These are phyloP conservation scores for Hypocryptadius cinnamomeus DNA, from an alignment of 2,113 vertebrate species.

Conservation along the genomic window DNA sequence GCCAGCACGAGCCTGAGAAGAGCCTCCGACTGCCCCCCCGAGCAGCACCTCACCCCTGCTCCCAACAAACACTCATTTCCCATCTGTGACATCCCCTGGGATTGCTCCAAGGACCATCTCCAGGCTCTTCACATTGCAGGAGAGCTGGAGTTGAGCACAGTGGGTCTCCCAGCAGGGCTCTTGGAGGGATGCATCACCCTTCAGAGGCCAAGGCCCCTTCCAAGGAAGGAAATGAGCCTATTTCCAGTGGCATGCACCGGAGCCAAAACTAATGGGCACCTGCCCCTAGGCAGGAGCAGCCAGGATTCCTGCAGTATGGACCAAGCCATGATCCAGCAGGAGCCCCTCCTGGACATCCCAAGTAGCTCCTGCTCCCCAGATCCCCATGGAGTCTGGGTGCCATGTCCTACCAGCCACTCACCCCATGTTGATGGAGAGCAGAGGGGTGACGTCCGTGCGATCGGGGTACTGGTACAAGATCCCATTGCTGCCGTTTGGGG, in stretches of 20 bases:
- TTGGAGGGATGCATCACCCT: background rate
- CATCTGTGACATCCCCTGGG: background rate
- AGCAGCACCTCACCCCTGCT: background rate
- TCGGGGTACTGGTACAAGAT: conserved; percentile 90
- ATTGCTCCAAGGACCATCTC: background rate
- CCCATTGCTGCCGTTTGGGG: conserved; percentile 74
- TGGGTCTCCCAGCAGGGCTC: background rate
- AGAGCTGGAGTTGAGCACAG: background rate
- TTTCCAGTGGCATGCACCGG: rapidly evolving
- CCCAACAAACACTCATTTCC: background rate
- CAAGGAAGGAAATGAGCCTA: background rate
- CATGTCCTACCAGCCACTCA: conserved; percentile 39
- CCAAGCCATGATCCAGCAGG: rapidly evolving
- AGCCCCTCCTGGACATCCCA: background rate
- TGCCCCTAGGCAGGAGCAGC: background rate
- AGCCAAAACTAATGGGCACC: background rate
- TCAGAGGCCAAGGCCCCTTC: background rate
- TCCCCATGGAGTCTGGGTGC: rapidly evolving
- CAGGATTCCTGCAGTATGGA: rapidly evolving
- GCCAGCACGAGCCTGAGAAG: background rate
- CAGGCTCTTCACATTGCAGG: rapidly evolving
- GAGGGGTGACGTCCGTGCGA: conserved; percentile 80
- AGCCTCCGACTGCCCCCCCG: background rate
- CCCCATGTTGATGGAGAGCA: conserved; percentile 95
- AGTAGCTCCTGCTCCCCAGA: background rate